Evolutionary conservation across 2,113 vertebrate species (phyloP).

Genomic region (Paralichthys olivaceus): DNA sequence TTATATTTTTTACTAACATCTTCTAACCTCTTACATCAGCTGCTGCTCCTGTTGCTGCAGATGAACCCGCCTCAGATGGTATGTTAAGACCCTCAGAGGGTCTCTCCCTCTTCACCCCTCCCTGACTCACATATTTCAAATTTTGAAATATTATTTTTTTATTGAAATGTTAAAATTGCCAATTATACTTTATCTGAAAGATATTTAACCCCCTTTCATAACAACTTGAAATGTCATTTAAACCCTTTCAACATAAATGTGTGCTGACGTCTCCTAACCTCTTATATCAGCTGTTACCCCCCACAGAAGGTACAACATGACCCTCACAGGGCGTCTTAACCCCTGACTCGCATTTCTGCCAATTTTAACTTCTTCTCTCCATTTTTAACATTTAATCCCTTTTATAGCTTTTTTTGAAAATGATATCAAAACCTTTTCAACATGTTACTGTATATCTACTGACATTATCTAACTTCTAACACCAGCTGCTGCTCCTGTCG

Average conservation of each 20-base stretch:
- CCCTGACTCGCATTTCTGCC: background rate
- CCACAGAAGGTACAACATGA: background rate
- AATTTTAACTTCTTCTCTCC: background rate
- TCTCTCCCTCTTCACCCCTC: background rate
- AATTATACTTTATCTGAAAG: too few relatives aligned
- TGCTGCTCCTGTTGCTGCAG: too few relatives aligned
- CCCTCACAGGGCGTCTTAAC: background rate
- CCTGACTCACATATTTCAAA: too few relatives aligned
- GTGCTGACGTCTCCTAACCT: background rate
- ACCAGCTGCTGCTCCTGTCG: background rate
- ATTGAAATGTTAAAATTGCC: too few relatives aligned
- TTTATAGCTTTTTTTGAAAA: background rate
- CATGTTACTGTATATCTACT: background rate
- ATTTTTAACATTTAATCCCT: background rate
- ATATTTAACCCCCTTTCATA: background rate
- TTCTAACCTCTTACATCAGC: too few relatives aligned
- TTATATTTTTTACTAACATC: too few relatives aligned
- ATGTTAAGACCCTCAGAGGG: background rate
- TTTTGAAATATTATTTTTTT: too few relatives aligned
- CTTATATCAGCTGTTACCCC: background rate
- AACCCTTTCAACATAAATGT: background rate
- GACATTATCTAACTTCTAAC: background rate
- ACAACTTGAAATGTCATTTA: background rate
- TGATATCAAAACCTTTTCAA: background rate
- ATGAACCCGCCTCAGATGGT: too few relatives aligned